These are phyloP conservation scores for Lytechinus variegatus DNA, from an alignment of 35 echinoderm and acorn worm genomes.

Conservation along the genomic window DNA sequence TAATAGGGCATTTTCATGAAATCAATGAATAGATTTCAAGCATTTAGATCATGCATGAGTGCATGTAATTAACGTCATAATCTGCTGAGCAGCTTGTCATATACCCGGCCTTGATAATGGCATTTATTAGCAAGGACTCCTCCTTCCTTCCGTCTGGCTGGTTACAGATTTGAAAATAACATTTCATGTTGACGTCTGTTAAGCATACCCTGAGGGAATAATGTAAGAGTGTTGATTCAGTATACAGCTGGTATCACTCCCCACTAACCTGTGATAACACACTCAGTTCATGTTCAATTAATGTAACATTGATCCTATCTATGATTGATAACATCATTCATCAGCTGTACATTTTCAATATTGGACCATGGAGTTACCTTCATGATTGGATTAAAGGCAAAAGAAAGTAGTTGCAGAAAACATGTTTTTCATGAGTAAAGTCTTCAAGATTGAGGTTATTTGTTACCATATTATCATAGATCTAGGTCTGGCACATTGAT, in stretches of 20 bases:
- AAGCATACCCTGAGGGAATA: not conserved
- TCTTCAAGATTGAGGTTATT: no score
- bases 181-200: not conserved
- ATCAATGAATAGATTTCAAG: no score
- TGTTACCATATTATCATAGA: no score
- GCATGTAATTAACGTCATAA: not conserved
- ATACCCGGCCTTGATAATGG: not conserved
- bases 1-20: no score
- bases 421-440: no score
- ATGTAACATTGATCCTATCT: not conserved
- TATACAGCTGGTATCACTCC: not conserved
- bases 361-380: no score
- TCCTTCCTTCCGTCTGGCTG: not conserved
- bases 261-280: not conserved
- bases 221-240: not conserved
- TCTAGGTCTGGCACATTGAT: no score
- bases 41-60: not conserved
- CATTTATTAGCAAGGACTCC: not conserved
- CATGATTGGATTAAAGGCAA: no score
- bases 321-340: conserved; percentile 12
- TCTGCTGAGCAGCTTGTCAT: not conserved
- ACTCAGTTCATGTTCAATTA: not conserved
- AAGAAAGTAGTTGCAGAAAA: no score
- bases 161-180: not conserved
- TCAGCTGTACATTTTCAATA: not conserved